These are phyloP conservation scores for Pangasius larnaudii DNA, from an alignment of 2,797 vertebrate genomes.

Conservation along the genomic window DNA sequence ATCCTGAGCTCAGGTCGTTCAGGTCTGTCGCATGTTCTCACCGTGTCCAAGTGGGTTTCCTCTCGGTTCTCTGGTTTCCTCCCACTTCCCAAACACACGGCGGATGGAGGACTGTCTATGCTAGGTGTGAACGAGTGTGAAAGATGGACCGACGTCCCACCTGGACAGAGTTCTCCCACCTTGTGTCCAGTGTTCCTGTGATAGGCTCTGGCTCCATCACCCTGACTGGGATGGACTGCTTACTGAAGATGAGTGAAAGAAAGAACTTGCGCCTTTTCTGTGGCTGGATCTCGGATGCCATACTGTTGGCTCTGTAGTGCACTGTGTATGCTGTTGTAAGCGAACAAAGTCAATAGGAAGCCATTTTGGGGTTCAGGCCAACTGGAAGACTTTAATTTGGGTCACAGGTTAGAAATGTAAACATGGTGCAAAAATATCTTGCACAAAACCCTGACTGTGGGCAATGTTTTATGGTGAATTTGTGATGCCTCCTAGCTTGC, in stretches of 20 bases:
- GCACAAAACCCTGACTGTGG: not conserved
- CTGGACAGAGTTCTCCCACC: not conserved
- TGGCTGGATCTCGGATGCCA: not conserved
- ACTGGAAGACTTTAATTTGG: not conserved
- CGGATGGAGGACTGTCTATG: not conserved
- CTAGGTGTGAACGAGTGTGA: not conserved
- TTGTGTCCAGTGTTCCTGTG: not conserved
- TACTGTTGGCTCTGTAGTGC: not conserved
- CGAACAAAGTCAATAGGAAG: not conserved
- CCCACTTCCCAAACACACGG: no score
- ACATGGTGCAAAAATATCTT: not conserved
- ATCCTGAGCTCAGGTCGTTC: not conserved
- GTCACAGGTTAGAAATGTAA: not conserved
- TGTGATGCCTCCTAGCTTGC: not conserved
- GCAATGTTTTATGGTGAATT: not conserved
- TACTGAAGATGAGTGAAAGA: not conserved
- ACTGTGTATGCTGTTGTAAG: not conserved
- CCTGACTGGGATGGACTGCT: not conserved
- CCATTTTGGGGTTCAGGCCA: not conserved
- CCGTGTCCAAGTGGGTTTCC: no score
- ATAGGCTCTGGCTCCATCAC: not conserved
- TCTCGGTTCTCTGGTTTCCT: no score
- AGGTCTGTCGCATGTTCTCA: no score
- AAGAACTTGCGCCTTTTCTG: not conserved
- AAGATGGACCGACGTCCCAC: not conserved